A percentile compares a stretch with the other conserved stretches of the same genome.
These are phyloP conservation scores for Myripristis jacobus DNA, from an alignment of 2,797 vertebrate species.

Conservation along the genomic window DNA sequence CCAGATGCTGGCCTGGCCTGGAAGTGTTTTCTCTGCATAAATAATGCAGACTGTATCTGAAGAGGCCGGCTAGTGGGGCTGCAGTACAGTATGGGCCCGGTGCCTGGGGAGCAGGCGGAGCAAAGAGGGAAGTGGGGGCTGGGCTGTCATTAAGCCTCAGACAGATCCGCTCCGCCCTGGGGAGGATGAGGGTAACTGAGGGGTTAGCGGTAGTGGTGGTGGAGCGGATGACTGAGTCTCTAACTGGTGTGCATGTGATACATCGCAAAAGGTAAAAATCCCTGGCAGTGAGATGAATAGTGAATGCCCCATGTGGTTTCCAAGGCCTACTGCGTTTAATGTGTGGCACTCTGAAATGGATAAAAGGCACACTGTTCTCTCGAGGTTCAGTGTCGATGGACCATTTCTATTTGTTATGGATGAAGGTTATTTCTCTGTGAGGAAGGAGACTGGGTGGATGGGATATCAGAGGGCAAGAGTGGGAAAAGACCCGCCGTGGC, in stretches of 20 bases:
- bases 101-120: constrained; percentile 69
- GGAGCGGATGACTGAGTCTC: constrained; percentile 30
- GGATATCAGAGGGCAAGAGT: constrained; percentile 51
- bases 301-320: constrained; percentile 9
- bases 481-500: background rate
- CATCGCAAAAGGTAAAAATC: constrained; percentile 32
- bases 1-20: constrained; percentile 84
- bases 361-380: background rate
- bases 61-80: constrained; percentile 69
- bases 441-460: background rate
- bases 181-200: constrained; percentile 49
- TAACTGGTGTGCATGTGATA: constrained; percentile 42
- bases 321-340: constrained; percentile 5
- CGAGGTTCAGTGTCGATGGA: background rate
- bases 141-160: constrained; percentile 69
- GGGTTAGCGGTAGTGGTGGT: constrained; percentile 16
- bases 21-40: constrained; percentile 84
- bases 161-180: constrained; percentile 51
- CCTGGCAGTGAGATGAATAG: constrained; percentile 16
- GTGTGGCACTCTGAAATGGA: background rate
- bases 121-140: constrained; percentile 16
- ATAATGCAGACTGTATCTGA: constrained; percentile 81
- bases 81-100: constrained; percentile 57
- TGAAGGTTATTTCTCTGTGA: constrained; percentile 1
- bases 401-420: constrained; percentile 28